Conservation (phyloP, 1,140 invertebrate species). For the Medauroidea extradentata region DNA sequence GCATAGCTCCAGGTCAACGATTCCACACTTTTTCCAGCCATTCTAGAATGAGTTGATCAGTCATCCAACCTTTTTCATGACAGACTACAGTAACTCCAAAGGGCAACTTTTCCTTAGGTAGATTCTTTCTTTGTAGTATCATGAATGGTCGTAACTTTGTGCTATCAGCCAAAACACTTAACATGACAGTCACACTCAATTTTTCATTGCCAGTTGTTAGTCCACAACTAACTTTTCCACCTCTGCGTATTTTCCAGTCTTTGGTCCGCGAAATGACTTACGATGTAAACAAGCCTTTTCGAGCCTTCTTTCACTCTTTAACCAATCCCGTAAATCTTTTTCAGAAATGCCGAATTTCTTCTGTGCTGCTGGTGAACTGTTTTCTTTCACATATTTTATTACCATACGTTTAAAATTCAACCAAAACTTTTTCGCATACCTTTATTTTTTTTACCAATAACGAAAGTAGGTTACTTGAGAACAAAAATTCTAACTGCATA, state of each 20-base stretch:
- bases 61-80: constrained; percentile 19
- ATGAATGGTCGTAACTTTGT: constrained; percentile 10
- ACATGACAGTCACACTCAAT: constrained; percentile 10
- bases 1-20: constrained; percentile 13
- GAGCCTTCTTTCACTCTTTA: too few species aligned
- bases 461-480: too few species aligned
- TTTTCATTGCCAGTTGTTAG: constrained; percentile 13
- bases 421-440: too few species aligned
- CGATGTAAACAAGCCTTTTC: background rate
- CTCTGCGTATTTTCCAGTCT: background rate
- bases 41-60: constrained; percentile 8
- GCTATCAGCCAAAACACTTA: constrained; percentile 7
- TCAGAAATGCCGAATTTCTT: background rate
- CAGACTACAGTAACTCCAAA: constrained; percentile 2
- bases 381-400: too few species aligned
- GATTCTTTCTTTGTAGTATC: constrained; percentile 11
- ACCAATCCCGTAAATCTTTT: too few species aligned
- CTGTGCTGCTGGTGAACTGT: background rate
- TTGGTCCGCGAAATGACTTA: background rate
- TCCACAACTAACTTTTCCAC: background rate
- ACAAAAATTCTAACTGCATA: too few species aligned
- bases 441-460: too few species aligned
- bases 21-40: constrained; percentile 16
- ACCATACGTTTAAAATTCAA: too few species aligned
- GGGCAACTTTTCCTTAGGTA: constrained; percentile 13